Percentiles rank a stretch among this genome's conserved stretches.
phyloP scores from a whole-genome alignment of 2,888 invertebrate species.

The Temnothorax unifasciatus region DNA sequence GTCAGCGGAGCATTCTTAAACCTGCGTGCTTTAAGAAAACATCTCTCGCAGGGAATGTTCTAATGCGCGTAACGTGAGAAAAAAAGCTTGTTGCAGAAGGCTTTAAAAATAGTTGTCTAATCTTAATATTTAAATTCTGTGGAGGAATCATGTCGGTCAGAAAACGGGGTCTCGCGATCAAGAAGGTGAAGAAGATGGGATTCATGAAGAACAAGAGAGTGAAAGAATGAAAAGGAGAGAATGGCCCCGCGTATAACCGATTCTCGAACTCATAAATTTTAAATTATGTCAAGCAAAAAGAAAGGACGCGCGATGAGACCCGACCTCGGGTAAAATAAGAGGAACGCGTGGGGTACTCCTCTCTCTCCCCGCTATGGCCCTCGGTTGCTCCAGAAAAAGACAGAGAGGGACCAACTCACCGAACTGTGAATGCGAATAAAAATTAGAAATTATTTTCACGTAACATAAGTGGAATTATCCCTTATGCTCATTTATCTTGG shows the following conservation, averaged over 20 bases:
- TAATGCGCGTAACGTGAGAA: neutral
- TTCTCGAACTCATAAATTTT: slow-evolving; percentile 85
- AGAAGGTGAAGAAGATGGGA: slow-evolving; percentile 51
- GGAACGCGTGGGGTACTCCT: slow-evolving; percentile 49
- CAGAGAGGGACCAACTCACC: slow-evolving; percentile 65
- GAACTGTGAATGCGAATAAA: slow-evolving; percentile 53
- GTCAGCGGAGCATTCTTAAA: neutral
- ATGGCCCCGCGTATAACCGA: slow-evolving; percentile 80
- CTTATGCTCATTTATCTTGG: neutral
- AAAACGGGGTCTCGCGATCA: slow-evolving; percentile 54
- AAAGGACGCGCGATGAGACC: slow-evolving; percentile 76
- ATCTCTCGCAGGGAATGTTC: slow-evolving; percentile 61
- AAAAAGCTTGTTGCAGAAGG: slow-evolving; percentile 29
- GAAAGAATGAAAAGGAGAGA: slow-evolving; percentile 57
- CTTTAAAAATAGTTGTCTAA: slow-evolving; percentile 78
- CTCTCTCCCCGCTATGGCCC: slow-evolving; percentile 20
- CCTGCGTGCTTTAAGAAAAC: slow-evolving; percentile 63
- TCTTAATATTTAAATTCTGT: slow-evolving; percentile 85
- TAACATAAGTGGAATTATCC: neutral
- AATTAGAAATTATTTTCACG: slow-evolving; percentile 52
- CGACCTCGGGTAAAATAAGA: slow-evolving; percentile 80
- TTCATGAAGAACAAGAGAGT: slow-evolving; percentile 45
- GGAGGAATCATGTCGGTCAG: slow-evolving; percentile 73
- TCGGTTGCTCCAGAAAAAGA: slow-evolving; percentile 73
- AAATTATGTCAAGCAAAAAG: slow-evolving; percentile 84